Base-by-base conservation (phyloP, 2,888 invertebrate species). In the Spodoptera picta region DNA sequence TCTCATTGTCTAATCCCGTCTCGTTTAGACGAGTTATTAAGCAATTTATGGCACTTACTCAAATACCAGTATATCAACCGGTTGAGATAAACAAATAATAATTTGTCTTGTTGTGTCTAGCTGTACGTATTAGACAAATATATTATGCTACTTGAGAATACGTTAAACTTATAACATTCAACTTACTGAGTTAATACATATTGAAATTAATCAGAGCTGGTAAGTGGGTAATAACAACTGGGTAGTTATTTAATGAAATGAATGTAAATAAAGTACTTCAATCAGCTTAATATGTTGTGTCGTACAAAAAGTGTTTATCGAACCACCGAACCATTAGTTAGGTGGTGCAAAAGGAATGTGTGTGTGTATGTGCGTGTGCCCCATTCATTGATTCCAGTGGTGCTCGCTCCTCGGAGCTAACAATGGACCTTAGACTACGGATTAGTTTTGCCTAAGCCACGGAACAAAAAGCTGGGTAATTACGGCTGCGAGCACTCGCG, bases 391-490 rank as follows among this genome's bases (percentile, higher is more conserved):
- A 57, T 51, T 54, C 48, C 71, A 70, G 75, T 42, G 54, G 73
- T 23, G 46, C 45, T 52, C 44, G 54, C 66, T 27, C 48, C 45
- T 52, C 27, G 27, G 4, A 53, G 52, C 65, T 48, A 41, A 72
- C 71, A 72, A 76, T 72, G 56, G 24, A 72, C 65, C 60, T 60
- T 9, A 65, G 57, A 61, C 73, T 66, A 66, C 67, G 58, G 77
- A 76, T 73, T 77, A 77, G 73, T 73, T 57, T 61, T 77, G 73
- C 56, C 66, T 55, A 59, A 66, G 52, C 61, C 77, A 58, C 43
- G 77, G 56, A 60, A 77, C 73, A 76, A 73, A 73, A 73, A 73
- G 68, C 77, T 54, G 53, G 60, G n/a, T 73, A 73, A 76, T 73
- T 73, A 73, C 73, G 47, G 53, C 56, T 48, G 58, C 75, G 63